A percentile compares a stretch with the other conserved stretches of the same genome.
phyloP scores from a whole-genome alignment of 2,888 invertebrate genomes.

The Cryptophagus acutangulus region DNA sequence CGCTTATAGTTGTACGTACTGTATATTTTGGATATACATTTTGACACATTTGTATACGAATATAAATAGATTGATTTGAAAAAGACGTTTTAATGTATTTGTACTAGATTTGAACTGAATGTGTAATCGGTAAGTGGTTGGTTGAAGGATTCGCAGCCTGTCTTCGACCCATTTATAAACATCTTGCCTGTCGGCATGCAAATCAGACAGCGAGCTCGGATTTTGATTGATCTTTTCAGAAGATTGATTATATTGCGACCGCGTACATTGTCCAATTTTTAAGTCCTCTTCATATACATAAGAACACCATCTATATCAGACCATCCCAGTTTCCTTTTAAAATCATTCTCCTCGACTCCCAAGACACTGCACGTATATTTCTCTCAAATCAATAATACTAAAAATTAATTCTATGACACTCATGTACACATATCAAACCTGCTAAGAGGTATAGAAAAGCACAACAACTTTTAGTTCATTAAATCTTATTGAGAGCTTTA shows the following conservation, averaged over 20 bases:
- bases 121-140: constrained; percentile 34
- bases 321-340: no score
- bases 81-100: constrained; percentile 29
- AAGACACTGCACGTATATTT: no score
- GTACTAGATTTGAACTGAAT: constrained; percentile 28
- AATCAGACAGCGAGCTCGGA: constrained; percentile 48
- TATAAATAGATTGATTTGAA: constrained; percentile 14
- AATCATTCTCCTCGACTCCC: no score
- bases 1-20: no score
- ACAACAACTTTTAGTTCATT: no score
- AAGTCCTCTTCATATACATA: constrained; percentile 18
- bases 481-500: no score
- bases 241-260: constrained; percentile 48
- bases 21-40: no score
- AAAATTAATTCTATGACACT: no score
- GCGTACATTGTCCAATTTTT: constrained; percentile 40
- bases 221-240: constrained; percentile 50
- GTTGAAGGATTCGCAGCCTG: constrained; percentile 36
- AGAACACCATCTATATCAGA: not conserved
- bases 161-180: constrained; percentile 49
- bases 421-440: no score
- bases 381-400: no score
- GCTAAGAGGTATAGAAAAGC: no score
- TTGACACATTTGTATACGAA: no score
- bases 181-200: constrained; percentile 50